Evolutionary conservation across 64 coral and sea anemone genomes (phyloP), one percentile per base, ranked within the genome.

Genomic region (Dendrophyllia cribrosa): DNA sequence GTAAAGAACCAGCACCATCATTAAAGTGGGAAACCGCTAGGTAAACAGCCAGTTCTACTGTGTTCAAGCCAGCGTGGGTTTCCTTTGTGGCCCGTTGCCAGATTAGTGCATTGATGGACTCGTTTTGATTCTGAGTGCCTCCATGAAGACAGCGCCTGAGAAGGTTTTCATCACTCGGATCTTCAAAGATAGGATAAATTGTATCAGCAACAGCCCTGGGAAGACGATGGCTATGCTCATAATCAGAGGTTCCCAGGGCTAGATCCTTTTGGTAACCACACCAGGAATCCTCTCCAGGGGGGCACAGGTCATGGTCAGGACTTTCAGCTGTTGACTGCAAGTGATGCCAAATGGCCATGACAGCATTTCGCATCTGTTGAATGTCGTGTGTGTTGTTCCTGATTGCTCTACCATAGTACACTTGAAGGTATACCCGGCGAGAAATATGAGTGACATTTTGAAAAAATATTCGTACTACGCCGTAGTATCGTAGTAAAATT

Each of bases 261-360:
- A 83, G 12, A 60, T 91, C 89, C 58, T 52, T 82, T 55, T 91
- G 89, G 84, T 66, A 91, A 23, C 89, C 89, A 82, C 89, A 91
- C 89, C 89, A 75, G 7, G 77, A 69, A 52, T 75, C 48, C 56
- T 76, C 80, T 75, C 90, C 90, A 86, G 63, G n/a, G 14, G 80
- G 90, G 49, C 79, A 92, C 25, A 92, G 55, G 69, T 66, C 44
- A 76, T 92, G 90, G 17, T 85, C 79, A 47, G 90, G 90, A 60
- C 59, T 85, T 13, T 92, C 90, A 75, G 58, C 69, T 25, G 90
- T 92, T 65, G 80, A 85, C n/a, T n/a, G n/a, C n/a, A 13, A 82
- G 69, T 91, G 77, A 53, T 91, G 66, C 89, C 78, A 91, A 20
- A 91, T 92, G 20, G 90, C 80, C 78, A 75, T 92, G 19, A 92